Base-by-base conservation (phyloP, 1,140 invertebrate species). In the Macrostomum lignano region DNA sequence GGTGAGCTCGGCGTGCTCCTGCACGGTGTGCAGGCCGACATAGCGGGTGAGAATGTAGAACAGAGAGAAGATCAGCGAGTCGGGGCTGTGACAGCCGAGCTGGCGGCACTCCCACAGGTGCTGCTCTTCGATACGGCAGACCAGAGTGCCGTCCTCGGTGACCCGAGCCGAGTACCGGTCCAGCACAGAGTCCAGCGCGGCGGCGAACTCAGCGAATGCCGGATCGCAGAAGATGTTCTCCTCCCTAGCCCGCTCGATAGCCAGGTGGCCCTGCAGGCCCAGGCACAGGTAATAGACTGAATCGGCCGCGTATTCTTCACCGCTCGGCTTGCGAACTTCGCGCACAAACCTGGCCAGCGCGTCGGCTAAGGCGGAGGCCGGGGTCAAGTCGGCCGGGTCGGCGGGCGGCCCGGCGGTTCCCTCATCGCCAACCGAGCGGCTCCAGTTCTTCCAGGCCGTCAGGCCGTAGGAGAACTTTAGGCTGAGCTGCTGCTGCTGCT, bases 131-230 rank as follows among this genome's bases (percentile, higher is more conserved):
- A 39, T 31, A 4, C 36, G 25, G 30, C 36, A 39, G 32, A 39
- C 21, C 1, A 39, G 13, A n/a, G 23, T 13, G 24, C 20, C 30
- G 25, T 40, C n/a, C 10, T 21, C 10, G 17, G 19, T 17, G 6
- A 40, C 13, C 10, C 36, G 19, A n/a, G n/a, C n/a, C n/a, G n/a
- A n/a, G n/a, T 32, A n/a, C 30, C n/a, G 31, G 3, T 31, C 51
- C 17, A 75, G 43, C 10, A 74, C 42, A 3, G 47, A 30, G 3
- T 57, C 48, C 4, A 76, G 47, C 23, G 69, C 61, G 24, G 59
- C 57, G 33, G 42, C 63, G 61, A 47, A 66, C 66, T 2, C 48
- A 40, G 40, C 67, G 58, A 47, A 26, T 47, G 50, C 45, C 6
- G 38, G 40, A 15, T 38, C 37, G 2, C 46, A 40, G 17, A 38